Percentiles rank a stretch among this genome's conserved stretches.
Evolutionary conservation across 1,140 invertebrate species (phyloP).

Genomic region (Drosophila aff.): DNA sequence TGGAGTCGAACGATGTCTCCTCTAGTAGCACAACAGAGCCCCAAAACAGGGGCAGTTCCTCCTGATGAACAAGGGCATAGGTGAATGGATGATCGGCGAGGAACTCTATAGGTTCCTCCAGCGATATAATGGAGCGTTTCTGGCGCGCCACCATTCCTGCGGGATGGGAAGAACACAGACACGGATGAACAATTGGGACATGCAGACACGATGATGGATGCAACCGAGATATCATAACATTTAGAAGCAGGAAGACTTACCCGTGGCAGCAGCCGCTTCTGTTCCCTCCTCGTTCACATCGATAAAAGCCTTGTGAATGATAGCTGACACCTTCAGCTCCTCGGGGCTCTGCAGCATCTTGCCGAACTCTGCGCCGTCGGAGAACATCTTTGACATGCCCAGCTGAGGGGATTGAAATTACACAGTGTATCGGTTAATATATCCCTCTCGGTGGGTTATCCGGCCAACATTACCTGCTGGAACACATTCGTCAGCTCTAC

Average conservation of each 20-base stretch:
- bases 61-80: conserved; percentile 60
- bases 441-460: neutral
- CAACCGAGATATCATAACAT: neutral
- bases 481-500: conserved; percentile 86
- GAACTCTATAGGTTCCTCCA: conserved; percentile 55
- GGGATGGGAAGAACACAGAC: conserved; percentile 38
- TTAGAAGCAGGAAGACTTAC: conserved; percentile 51
- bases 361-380: conserved; percentile 87
- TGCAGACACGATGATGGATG: conserved; percentile 16
- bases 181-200: conserved; percentile 26
- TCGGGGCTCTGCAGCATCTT: conserved; percentile 86
- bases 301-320: conserved; percentile 87
- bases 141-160: conserved; percentile 57
- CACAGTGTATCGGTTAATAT: too few species aligned
- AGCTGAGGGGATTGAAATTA: conserved; percentile 79
- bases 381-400: conserved; percentile 87
- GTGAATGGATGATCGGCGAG: conserved; percentile 78
- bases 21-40: conserved; percentile 58
- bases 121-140: conserved; percentile 56
- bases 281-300: conserved; percentile 87
- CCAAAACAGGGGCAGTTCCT: conserved; percentile 53
- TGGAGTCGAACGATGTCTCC: conserved; percentile 12
- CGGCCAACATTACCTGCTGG: conserved; percentile 77
- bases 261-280: conserved; percentile 86
- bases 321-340: conserved; percentile 86